Evolutionary conservation across 2,888 invertebrate species (phyloP), one percentile per base, ranked within the genome.

Genomic region (Acheta domesticus): DNA sequence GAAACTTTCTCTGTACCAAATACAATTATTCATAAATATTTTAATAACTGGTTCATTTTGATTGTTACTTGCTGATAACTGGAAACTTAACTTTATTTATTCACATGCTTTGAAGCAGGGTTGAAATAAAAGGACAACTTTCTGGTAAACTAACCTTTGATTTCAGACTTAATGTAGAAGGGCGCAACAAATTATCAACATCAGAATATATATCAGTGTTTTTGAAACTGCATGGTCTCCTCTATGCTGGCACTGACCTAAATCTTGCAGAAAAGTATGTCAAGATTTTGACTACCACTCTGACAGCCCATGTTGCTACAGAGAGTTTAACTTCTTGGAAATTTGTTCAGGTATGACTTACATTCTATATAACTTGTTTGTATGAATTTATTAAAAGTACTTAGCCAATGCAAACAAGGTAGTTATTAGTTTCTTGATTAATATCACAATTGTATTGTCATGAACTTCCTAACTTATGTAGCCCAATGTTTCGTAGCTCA

Each of bases 221-320:
- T 84, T 86, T 93, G 11, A 91, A 91, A 83, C 89, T 92, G 78
- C 92, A 92, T 83, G 91, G 89, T 77, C 87, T 90, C 84, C 85
- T 90, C 48, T 88, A 89, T 82, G 87, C 87, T 76, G 85, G 87
- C 49, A 86, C 86, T 79, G 91, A 91, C 84, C 85, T 93, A 80
- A 89, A 90, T 50, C 88, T 90, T 79, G 93, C 93, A 0, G 87
- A 89, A 20, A 86, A 89, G 4, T 87, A 93, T 79, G 91, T 92
- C 73, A 90, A 91, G 82, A 89, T 91, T 48, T 88, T 95, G 49
- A 92, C 92, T 80, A 89, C 92, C 1, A 92, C 93, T 62, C 87
- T 95, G 82, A 93, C 93, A 0, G 91, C 94, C 0, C 90, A 94
- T 80, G 91, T 95, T 12, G 94, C 94, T 0, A 94, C 94, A 0